Conservation (phyloP, 2,797 vertebrate species). For the Chelidonichthys spinosus region DNA sequence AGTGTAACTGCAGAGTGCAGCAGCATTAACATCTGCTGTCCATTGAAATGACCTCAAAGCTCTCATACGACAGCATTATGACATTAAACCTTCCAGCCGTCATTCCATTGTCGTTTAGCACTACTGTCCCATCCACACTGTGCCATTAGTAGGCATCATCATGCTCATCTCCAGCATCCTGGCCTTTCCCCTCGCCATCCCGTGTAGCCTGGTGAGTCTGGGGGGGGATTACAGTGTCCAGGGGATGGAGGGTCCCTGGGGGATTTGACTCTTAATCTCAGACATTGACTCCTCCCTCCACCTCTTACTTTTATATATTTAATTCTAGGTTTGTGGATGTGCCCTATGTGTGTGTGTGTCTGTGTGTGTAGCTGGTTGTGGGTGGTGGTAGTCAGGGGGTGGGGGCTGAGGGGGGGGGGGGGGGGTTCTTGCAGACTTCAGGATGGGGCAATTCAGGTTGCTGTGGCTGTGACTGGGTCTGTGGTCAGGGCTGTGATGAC, state of each 20-base stretch:
- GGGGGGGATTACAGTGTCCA: slow-evolving; percentile 69
- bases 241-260: slow-evolving; percentile 48
- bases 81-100: slow-evolving; percentile 38
- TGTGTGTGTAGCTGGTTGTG: slow-evolving; percentile 24
- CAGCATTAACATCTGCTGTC: slow-evolving; percentile 39
- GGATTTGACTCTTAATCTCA: slow-evolving; percentile 77
- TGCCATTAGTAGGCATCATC: slow-evolving; percentile 67
- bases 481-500: slow-evolving; percentile 51
- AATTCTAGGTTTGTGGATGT: slow-evolving; percentile 42
- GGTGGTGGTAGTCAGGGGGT: slow-evolving; percentile 53
- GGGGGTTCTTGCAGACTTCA: slow-evolving; percentile 58
- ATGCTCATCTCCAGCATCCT: slow-evolving; percentile 46
- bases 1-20: slow-evolving; percentile 5
- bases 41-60: slow-evolving; percentile 35
- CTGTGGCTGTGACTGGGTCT: slow-evolving; percentile 61
- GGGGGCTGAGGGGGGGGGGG: slow-evolving; percentile 38
- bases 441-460: slow-evolving; percentile 71
- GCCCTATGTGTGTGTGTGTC: slow-evolving; percentile 1
- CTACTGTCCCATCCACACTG: slow-evolving; percentile 41
- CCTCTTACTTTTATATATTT: slow-evolving; percentile 55
- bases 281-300: slow-evolving; percentile 72
- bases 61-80: slow-evolving; percentile 32
- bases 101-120: slow-evolving; percentile 34
- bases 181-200: slow-evolving; percentile 48
- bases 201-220: slow-evolving; percentile 44